Conservation (phyloP, 35 echinoderm and acorn worm species). For the Ophiothrix spiculata region DNA sequence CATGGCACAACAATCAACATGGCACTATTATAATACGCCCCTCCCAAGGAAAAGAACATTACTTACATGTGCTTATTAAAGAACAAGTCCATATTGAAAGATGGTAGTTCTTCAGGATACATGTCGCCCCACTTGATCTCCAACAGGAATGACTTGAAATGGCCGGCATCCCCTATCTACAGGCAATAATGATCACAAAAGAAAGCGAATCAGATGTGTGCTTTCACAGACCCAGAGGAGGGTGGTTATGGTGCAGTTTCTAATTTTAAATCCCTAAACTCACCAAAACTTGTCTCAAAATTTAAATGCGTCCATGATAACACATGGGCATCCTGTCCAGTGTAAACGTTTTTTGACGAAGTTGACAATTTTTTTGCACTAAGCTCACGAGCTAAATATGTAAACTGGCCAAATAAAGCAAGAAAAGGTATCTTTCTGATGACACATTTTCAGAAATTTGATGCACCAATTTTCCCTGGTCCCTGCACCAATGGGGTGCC, state of each 20-base stretch:
- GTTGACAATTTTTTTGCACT: too few species aligned
- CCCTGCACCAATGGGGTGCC: too few species aligned
- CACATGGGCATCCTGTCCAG: too few species aligned
- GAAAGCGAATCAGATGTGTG: neutral
- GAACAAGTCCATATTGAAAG: constrained; percentile 74
- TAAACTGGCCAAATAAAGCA: too few species aligned
- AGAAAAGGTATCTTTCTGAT: too few species aligned
- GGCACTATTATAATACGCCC: neutral
- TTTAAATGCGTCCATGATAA: too few species aligned
- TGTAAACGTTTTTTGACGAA: too few species aligned
- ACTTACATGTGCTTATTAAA: constrained; percentile 99
- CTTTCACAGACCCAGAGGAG: neutral
- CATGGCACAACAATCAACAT: neutral
- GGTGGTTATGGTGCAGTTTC: neutral
- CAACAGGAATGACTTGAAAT: constrained; percentile 76
- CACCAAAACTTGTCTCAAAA: too few species aligned
- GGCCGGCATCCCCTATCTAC: constrained; percentile 76
- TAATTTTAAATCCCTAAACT: neutral
- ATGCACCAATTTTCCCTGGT: too few species aligned
- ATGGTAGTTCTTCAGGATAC: constrained; percentile 68
- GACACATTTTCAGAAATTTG: too few species aligned
- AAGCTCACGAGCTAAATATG: too few species aligned
- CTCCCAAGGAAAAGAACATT: neutral
- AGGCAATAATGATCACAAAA: constrained; percentile 13
- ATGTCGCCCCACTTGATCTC: constrained; percentile 74